Evolutionary conservation across 1,140 invertebrate genomes (phyloP), one percentile per base, ranked within the genome.

Genomic region (Globodera ellingtonae): DNA sequence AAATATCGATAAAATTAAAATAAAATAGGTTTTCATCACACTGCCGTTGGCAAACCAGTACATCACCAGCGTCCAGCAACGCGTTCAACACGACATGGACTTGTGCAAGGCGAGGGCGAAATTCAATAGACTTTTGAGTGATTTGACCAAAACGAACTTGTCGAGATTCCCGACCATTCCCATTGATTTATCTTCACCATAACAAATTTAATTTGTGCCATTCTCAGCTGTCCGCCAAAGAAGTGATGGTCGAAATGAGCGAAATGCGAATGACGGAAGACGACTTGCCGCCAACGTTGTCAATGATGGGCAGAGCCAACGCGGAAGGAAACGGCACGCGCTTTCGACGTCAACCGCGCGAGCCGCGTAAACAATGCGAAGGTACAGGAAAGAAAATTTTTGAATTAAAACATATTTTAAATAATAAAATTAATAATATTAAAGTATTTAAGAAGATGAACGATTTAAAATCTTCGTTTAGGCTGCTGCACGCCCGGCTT

Each of bases 11-110:
- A 18, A 18, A 18, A 18, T 62, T 21, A 15, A 18, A 4, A 62
- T 15, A 52, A 52, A 52, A 13, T 52, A 62, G 56, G 56, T 89
- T 3, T 88, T 89, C 66, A 82, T 89, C 69, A 89, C 87, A 13
- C 71, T 88, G 44, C 87, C 87, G 15, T 82, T 88, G 66, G 87
- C 89, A n/a, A 89, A 88, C 81, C 89, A 89, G 73, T 88, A 88
- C 77, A 84, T 88, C 35, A 89, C 88, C 80, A 87, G 81, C 65
- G 86, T 88, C 6, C 88, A 88, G 65, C 74, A 78, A 21, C 80
- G 88, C 13, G 88, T 88, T 6, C 84, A 89, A 48, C 71, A 82
- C 66, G 87, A 88, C 78, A 89, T 89, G 88, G 88, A 89, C 47
- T 89, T 88, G 76, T 88, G 87, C 82, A 89, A 88, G 80, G 84